Base-by-base conservation (phyloP, 2,888 invertebrate species). In the Eubasilissa splendida region DNA sequence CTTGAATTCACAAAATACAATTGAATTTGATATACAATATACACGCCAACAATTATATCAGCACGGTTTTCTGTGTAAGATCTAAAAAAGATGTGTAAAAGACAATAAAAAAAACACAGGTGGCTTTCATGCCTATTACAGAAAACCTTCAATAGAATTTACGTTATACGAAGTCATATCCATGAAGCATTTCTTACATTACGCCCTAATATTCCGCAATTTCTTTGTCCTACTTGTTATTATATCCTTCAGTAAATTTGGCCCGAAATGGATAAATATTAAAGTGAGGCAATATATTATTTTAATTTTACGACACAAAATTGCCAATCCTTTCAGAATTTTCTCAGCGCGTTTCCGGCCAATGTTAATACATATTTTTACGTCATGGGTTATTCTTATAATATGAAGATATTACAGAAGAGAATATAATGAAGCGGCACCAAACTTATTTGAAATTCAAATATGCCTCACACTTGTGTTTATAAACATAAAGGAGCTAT, bases 401-500 rank as follows among this genome's bases (percentile, higher is more conserved):
- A 12, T 56, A 58, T 58, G 10, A 58, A 73, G 71, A 56, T 73
- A 73, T 73, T 73, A 58, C 58, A 42, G 33, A 65, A 33, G 33
- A 10, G 42, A 73, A 33, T 56, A 33, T 73, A 56, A 73, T 73
- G 56, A 73, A 73, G n/a, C 33, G 71, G 56, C 42, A 56, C n/a
- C 71, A 56, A 73, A 73, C 71, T 73, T 73, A 73, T 73, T 73
- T 73, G 71, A 54, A 73, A 33, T 73, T 73, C 71, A 73, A 73
- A 73, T 73, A 73, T 33, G 31, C 71, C 71, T 73, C 71, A 73
- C 71, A 73, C 71, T 73, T 14, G 56, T n/a, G 31, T 58, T 73
- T 14, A 73, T 73, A 58, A 54, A 73, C 71, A 73, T 56, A 73
- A 73, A 73, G 33, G 71, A 73, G 71, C 58, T 73, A 58, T 56